Conservation (phyloP, 1,140 invertebrate genomes). For the Ips typographus region DNA sequence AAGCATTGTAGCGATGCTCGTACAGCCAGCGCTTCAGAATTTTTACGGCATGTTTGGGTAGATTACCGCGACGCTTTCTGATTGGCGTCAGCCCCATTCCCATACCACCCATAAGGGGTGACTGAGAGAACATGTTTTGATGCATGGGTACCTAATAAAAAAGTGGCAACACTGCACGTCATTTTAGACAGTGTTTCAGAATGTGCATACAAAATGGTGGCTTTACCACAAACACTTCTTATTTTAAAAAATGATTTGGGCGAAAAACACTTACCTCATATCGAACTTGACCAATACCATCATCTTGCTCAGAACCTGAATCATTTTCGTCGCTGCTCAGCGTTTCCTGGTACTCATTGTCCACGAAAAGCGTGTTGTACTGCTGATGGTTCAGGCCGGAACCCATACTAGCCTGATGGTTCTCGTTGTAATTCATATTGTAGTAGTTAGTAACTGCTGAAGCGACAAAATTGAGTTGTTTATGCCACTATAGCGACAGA, state of each 20-base stretch:
- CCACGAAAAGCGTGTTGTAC: conserved; percentile 23
- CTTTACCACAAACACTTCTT: background rate
- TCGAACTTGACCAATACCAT: conserved; percentile 30
- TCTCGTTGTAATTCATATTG: conserved; percentile 28
- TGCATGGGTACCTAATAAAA: conserved; percentile 6
- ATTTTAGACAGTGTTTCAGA: background rate
- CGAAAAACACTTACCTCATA: conserved; percentile 17
- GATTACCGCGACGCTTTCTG: conserved; percentile 70
- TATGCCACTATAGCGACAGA: conserved; percentile 6
- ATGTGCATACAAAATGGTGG: no score
- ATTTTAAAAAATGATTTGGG: background rate
- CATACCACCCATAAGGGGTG: conserved; percentile 35
- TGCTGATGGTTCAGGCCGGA: conserved; percentile 11
- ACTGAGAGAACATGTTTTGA: conserved; percentile 33
- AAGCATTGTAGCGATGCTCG: conserved; percentile 91
- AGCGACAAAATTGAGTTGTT: conserved; percentile 17
- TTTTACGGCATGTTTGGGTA: conserved; percentile 89
- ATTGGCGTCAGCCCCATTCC: conserved; percentile 32
- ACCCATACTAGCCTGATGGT: background rate
- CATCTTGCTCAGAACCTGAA: conserved; percentile 54
- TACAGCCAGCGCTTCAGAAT: conserved; percentile 91
- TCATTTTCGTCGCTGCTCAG: conserved; percentile 72
- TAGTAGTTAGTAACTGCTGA: conserved; percentile 14
- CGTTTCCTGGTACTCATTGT: conserved; percentile 46
- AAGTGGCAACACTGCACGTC: background rate